These are phyloP conservation scores for Dolichoris vasculosae DNA, from an alignment of 1,140 invertebrate genomes.

Conservation along the genomic window DNA sequence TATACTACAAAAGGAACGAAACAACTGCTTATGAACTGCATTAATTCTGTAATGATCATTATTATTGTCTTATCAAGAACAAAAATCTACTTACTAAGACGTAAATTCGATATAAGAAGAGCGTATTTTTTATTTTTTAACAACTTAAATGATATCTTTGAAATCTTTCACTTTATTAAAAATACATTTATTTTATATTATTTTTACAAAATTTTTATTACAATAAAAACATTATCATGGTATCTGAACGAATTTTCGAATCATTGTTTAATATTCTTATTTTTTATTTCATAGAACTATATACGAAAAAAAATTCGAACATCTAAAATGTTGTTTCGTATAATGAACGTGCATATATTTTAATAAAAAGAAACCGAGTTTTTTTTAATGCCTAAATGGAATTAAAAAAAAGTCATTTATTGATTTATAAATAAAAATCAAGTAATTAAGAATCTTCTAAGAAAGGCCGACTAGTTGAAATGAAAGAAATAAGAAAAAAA, in stretches of 20 bases:
- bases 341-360: too few species aligned
- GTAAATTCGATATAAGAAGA: too few species aligned
- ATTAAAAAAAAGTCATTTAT: neutral
- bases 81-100: neutral
- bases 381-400: neutral
- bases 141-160: neutral
- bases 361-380: neutral
- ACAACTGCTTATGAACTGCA: neutral
- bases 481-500: neutral
- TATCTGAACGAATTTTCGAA: too few species aligned
- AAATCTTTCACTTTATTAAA: neutral
- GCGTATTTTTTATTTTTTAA: neutral
- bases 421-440: slow-evolving; percentile 2
- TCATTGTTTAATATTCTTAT: too few species aligned
- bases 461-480: neutral
- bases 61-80: neutral
- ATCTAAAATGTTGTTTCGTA: too few species aligned
- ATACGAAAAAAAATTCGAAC: too few species aligned
- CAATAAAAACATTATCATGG: too few species aligned
- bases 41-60: slow-evolving; percentile 24
- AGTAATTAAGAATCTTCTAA: neutral
- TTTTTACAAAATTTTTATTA: too few species aligned
- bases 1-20: neutral
- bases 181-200: too few species aligned
- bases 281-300: too few species aligned